These are phyloP conservation scores for Danionella dracula DNA, from an alignment of 2,797 vertebrate genomes.

Conservation along the genomic window DNA sequence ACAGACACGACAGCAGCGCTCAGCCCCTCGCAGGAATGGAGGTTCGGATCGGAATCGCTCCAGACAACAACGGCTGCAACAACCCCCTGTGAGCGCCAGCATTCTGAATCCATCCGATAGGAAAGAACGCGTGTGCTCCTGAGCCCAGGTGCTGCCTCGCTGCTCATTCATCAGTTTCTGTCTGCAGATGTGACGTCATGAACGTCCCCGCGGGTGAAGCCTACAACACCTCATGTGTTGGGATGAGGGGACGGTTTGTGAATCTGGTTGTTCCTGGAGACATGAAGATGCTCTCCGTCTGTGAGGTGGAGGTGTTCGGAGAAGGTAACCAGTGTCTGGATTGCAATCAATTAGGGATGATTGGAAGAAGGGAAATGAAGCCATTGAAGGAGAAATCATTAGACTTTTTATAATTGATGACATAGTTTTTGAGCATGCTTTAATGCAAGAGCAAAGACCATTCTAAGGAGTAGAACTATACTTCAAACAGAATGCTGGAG, in stretches of 20 bases:
- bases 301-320: constrained; percentile 1
- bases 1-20: not conserved
- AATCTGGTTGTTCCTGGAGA: not conserved
- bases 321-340: not conserved
- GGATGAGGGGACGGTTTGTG: constrained; percentile 9
- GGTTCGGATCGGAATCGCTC: not conserved
- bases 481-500: too few relatives aligned
- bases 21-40: not conserved
- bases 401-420: too few relatives aligned
- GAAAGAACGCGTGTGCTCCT: too few relatives aligned
- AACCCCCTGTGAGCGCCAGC: not conserved
- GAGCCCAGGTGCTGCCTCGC: too few relatives aligned
- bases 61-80: not conserved
- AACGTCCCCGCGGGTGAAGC: not conserved
- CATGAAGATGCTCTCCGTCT: not conserved
- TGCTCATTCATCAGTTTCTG: not conserved
- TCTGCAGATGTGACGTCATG: constrained; percentile 1
- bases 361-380: too few relatives aligned
- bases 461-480: too few relatives aligned
- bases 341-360: too few relatives aligned
- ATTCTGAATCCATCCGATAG: too few relatives aligned
- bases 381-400: too few relatives aligned
- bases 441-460: too few relatives aligned
- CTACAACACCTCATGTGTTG: not conserved
- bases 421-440: too few relatives aligned